Conservation (phyloP, 2,113 vertebrate species). For the Chamaetylas fuelleborni region DNA sequence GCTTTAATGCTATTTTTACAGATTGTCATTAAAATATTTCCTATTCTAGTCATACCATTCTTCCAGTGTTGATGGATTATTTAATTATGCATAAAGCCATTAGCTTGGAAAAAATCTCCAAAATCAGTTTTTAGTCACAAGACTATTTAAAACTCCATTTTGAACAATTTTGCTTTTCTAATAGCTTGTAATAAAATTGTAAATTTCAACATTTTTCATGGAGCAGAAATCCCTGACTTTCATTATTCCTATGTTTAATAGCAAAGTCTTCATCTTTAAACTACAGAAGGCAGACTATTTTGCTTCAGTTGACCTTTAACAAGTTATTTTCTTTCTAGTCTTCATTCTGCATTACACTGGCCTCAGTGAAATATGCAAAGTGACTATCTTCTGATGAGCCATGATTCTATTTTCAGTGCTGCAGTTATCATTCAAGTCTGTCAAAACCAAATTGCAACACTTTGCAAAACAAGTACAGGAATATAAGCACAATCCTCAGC, state of each 20-base stretch:
- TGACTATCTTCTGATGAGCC: constrained; percentile 27
- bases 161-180: background rate
- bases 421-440: constrained; percentile 52
- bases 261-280: background rate
- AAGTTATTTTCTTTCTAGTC: constrained; percentile 18
- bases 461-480: constrained; percentile 48
- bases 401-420: constrained; percentile 41
- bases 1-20: background rate
- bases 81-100: background rate
- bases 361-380: constrained; percentile 23
- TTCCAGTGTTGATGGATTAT: background rate
- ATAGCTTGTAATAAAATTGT: background rate
- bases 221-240: background rate
- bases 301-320: background rate
- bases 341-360: background rate
- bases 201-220: background rate
- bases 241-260: background rate
- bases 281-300: background rate
- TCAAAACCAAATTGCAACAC: constrained; percentile 57
- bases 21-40: background rate
- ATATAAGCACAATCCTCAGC: constrained; percentile 30
- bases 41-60: background rate
- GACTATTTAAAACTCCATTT: background rate
- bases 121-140: background rate
- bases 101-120: background rate